phyloP scores from a whole-genome alignment of 2,113 vertebrate genomes.

The Tenebrosternarchus preto region DNA sequence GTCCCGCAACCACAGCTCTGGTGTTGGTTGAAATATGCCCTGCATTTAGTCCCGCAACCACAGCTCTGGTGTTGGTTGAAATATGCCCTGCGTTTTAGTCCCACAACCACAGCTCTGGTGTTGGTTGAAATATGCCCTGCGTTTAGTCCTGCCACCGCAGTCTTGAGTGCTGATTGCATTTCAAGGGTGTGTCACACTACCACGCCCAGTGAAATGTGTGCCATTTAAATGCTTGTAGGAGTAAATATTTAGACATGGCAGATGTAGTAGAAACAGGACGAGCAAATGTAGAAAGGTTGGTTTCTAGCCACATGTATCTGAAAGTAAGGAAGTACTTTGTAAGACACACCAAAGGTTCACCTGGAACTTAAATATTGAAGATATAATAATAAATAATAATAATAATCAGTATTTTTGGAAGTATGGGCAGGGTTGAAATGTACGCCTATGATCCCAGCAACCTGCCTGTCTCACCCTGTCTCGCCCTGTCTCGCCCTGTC shows the following conservation, averaged over 20 bases:
- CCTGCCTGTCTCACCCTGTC: conserved; percentile 33
- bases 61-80: too few species aligned
- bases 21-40: not conserved
- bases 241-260: not conserved
- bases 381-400: too few species aligned
- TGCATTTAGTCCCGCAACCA: too few species aligned
- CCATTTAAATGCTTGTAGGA: not conserved
- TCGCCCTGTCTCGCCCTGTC: conserved; percentile 31
- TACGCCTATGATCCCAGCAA: not conserved
- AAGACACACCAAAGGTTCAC: not conserved
- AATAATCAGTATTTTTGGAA: not conserved
- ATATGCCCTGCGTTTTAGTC: too few species aligned
- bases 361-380: too few species aligned
- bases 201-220: not conserved
- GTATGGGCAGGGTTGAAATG: not conserved
- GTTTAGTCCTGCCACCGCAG: too few species aligned
- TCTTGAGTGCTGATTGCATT: too few species aligned
- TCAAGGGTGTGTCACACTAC: not conserved
- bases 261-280: not conserved
- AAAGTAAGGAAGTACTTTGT: not conserved
- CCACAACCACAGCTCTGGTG: too few species aligned
- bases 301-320: not conserved
- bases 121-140: too few species aligned
- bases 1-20: not conserved
- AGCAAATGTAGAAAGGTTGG: not conserved